Evolutionary conservation across 2,888 invertebrate genomes (phyloP).

Genomic region (Coecobrya sp.): DNA sequence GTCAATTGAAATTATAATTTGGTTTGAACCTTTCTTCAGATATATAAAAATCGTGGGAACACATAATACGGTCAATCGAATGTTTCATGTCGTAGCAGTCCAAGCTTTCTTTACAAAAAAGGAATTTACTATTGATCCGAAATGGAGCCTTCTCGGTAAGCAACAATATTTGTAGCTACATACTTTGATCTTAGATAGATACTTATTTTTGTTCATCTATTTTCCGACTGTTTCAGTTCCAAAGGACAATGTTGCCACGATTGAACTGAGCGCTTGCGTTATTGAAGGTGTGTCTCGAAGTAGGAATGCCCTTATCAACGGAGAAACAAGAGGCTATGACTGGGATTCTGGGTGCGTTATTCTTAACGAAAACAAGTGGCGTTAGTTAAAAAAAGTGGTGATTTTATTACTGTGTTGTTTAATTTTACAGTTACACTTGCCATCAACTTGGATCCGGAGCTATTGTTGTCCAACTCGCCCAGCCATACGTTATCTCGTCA

Average conservation of each 20-base stretch:
- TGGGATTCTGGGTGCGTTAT: slow-evolving; percentile 93
- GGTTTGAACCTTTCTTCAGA: slow-evolving; percentile 77
- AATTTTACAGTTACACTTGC: slow-evolving; percentile 95
- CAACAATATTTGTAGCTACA: too few species aligned
- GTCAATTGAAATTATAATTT: neutral
- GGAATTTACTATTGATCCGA: slow-evolving; percentile 90
- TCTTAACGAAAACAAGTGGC: neutral
- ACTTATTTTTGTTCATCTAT: too few species aligned
- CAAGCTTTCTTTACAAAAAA: slow-evolving; percentile 95
- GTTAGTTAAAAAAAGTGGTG: neutral
- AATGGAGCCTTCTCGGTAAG: slow-evolving; percentile 91
- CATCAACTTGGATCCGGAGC: slow-evolving; percentile 98
- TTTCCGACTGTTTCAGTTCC: slow-evolving; percentile 90
- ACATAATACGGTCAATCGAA: slow-evolving; percentile 98
- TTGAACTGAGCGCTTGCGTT: slow-evolving; percentile 96
- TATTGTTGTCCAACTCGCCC: slow-evolving; percentile 97
- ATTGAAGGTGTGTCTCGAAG: slow-evolving; percentile 98
- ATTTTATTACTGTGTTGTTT: neutral
- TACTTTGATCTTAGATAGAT: too few species aligned
- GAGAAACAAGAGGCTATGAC: slow-evolving; percentile 97
- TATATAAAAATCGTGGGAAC: slow-evolving; percentile 91
- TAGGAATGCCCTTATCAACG: slow-evolving; percentile 98
- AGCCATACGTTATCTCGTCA: slow-evolving; percentile 97
- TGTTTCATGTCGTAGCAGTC: slow-evolving; percentile 96
- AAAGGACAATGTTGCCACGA: slow-evolving; percentile 96